These are phyloP conservation scores for Aphelinus atriplicis DNA, from an alignment of 1,140 invertebrate species.

Conservation along the genomic window DNA sequence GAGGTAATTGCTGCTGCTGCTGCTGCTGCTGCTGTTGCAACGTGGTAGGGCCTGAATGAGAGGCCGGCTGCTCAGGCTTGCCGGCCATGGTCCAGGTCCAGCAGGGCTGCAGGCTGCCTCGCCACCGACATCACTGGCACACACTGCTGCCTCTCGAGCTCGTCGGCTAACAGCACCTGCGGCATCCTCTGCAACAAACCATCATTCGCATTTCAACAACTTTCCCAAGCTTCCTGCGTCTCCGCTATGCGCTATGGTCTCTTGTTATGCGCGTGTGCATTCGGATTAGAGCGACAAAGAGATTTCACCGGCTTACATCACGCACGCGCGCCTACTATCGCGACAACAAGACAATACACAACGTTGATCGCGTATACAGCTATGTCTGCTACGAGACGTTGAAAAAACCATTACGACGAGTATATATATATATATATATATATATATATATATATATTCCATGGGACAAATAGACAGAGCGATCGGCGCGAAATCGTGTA, in stretches of 20 bases:
- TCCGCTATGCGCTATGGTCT: too few relatives aligned
- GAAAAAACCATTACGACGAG: too few relatives aligned
- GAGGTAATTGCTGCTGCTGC: conserved; percentile 44
- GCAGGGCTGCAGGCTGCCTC: conserved; percentile 62
- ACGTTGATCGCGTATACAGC: neutral
- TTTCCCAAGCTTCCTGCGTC: neutral
- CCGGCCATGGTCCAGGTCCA: conserved; percentile 67
- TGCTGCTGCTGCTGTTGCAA: conserved; percentile 58
- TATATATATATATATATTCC: too few relatives aligned
- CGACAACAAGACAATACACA: neutral
- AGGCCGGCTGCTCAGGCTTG: conserved; percentile 66
- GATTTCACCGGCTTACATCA: neutral
- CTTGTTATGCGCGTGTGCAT: neutral
- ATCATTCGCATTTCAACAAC: neutral
- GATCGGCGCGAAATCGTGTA: too few relatives aligned
- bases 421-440: too few relatives aligned
- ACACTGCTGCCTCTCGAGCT: conserved; percentile 60
- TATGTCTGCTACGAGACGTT: too few relatives aligned
- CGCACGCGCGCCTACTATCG: too few relatives aligned
- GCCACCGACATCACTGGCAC: conserved; percentile 66
- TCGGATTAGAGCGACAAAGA: neutral
- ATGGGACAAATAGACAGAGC: too few relatives aligned
- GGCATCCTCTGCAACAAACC: conserved; percentile 58
- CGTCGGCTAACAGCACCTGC: conserved; percentile 57
- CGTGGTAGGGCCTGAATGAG: conserved; percentile 62